phyloP scores from a whole-genome alignment of 2,113 vertebrate genomes.

The Chascanopsetta lugubris region DNA sequence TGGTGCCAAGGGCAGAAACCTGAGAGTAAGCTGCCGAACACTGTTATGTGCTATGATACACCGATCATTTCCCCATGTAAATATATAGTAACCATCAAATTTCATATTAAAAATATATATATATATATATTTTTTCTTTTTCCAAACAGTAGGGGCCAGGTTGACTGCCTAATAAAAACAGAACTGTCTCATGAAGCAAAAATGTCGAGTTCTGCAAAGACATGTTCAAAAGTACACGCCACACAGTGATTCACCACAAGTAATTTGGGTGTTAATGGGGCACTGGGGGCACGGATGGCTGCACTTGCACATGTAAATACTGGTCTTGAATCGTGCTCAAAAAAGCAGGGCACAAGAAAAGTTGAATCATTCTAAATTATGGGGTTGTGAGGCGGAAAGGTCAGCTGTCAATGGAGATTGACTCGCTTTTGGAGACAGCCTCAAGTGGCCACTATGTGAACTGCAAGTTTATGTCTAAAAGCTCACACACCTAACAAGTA shows the following conservation, averaged over 20 bases:
- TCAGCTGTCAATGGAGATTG: no score
- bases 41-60: no score
- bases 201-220: background rate
- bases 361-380: background rate
- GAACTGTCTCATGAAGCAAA: background rate
- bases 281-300: background rate
- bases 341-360: background rate
- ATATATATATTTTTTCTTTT: no score
- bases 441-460: no score
- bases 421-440: no score
- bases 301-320: background rate
- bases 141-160: no score
- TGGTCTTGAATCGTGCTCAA: background rate
- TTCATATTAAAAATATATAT: no score
- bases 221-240: background rate
- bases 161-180: background rate
- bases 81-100: no score
- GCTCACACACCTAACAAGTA: background rate
- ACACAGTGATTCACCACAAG: background rate
- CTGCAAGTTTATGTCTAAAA: background rate
- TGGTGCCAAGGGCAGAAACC: no score
- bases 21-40: no score
- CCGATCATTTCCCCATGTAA: no score
- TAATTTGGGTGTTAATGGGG: background rate
- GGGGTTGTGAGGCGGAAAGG: background rate